Percentiles rank a stretch among this genome's conserved stretches.
Conservation (phyloP, 2,797 vertebrate genomes). For the Oryzias dopingdopingensis region DNA sequence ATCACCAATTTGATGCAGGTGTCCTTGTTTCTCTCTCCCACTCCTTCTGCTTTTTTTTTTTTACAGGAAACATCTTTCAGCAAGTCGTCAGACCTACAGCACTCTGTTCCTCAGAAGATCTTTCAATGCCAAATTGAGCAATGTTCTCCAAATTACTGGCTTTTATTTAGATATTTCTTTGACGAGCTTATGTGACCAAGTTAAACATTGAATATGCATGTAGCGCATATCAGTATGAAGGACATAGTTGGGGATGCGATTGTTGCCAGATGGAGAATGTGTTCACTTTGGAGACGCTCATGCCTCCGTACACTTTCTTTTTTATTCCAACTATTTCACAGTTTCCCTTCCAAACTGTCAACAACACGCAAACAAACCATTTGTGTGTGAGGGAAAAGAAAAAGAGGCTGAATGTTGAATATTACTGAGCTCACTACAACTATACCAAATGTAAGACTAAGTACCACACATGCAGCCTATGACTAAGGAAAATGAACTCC, state of each 20-base stretch:
- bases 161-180: constrained; percentile 32
- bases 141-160: constrained; percentile 20
- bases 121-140: constrained; percentile 26
- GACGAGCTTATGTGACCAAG: constrained; percentile 7
- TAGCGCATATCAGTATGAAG: constrained; percentile 8
- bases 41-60: constrained; percentile 7
- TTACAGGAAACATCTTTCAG: constrained; percentile 21
- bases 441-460: constrained; percentile 47
- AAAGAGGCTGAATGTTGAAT: constrained; percentile 22
- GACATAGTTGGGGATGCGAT: no score
- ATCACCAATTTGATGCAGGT: constrained; percentile 44
- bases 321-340: no score
- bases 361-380: constrained; percentile 18
- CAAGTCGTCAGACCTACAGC: constrained; percentile 7
- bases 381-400: constrained; percentile 35
- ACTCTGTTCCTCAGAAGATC: constrained; percentile 21
- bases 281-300: no score
- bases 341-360: constrained; percentile 24
- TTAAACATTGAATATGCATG: not conserved
- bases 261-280: no score
- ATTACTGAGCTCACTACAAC: constrained; percentile 43
- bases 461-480: constrained; percentile 60
- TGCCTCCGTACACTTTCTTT: no score
- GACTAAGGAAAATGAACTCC: constrained; percentile 55
- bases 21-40: constrained; percentile 8